phyloP scores from a whole-genome alignment of 1,140 invertebrate genomes.

The Eulimnadia texana region DNA sequence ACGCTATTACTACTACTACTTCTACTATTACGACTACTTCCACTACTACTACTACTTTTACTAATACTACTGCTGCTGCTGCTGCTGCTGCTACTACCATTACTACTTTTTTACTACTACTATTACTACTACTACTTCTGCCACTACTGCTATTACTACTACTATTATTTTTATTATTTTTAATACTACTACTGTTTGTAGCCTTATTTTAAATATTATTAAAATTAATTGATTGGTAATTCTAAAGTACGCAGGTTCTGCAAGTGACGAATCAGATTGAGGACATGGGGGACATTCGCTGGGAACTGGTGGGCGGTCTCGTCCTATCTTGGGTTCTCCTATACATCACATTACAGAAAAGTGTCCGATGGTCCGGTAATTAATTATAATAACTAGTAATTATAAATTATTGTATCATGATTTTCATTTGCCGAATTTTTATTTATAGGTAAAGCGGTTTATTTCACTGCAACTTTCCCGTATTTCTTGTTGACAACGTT shows the following conservation, averaged over 20 bases:
- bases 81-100: no score
- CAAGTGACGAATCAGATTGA: slow-evolving; percentile 42
- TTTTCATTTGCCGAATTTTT: no score
- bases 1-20: no score
- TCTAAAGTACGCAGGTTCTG: slow-evolving; percentile 34
- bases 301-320: slow-evolving; percentile 50
- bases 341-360: slow-evolving; percentile 49
- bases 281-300: slow-evolving; percentile 47
- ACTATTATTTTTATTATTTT: background rate
- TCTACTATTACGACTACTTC: no score
- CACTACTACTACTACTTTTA: no score
- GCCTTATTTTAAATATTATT: background rate
- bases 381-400: background rate
- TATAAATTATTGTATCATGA: background rate
- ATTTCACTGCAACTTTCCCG: slow-evolving; percentile 35
- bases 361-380: slow-evolving; percentile 50
- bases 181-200: background rate
- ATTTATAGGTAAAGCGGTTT: slow-evolving; percentile 32
- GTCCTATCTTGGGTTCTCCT: slow-evolving; percentile 53
- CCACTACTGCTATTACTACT: background rate
- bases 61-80: no score
- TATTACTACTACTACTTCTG: background rate
- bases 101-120: background rate
- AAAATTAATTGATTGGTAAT: slow-evolving; percentile 6
- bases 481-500: slow-evolving; percentile 34